phyloP scores from a whole-genome alignment of 2,888 invertebrate genomes.

The Globia sparganii region DNA sequence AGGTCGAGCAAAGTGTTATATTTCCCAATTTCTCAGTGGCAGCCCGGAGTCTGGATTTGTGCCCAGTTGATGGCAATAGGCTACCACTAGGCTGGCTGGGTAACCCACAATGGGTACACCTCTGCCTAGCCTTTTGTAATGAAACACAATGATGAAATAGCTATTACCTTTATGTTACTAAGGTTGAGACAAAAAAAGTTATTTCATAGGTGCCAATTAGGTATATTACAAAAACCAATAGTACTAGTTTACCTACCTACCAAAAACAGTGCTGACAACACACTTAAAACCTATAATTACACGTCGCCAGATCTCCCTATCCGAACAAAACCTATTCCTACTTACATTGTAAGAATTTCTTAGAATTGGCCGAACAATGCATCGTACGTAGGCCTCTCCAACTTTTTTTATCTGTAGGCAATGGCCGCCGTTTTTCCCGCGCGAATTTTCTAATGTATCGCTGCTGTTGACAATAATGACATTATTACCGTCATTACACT shows the following conservation, averaged over 20 bases:
- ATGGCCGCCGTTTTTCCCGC: constrained; percentile 60
- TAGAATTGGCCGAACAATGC: constrained; percentile 65
- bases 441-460: constrained; percentile 62
- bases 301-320: constrained; percentile 42
- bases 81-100: too few species aligned
- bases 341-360: constrained; percentile 60
- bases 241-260: neutral
- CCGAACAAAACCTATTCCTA: constrained; percentile 48
- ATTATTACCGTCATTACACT: constrained; percentile 50
- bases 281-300: constrained; percentile 29
- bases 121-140: neutral
- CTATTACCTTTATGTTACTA: neutral
- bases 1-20: too few species aligned
- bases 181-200: neutral
- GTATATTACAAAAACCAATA: neutral
- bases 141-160: neutral
- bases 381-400: constrained; percentile 40
- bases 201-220: neutral
- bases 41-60: neutral
- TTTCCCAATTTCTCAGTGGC: neutral
- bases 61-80: neutral
- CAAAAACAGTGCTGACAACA: constrained; percentile 25
- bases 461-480: constrained; percentile 55
- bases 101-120: neutral
- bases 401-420: constrained; percentile 62